Base-by-base conservation (phyloP, 1,140 invertebrate species). In the Macrostomum lignano region DNA sequence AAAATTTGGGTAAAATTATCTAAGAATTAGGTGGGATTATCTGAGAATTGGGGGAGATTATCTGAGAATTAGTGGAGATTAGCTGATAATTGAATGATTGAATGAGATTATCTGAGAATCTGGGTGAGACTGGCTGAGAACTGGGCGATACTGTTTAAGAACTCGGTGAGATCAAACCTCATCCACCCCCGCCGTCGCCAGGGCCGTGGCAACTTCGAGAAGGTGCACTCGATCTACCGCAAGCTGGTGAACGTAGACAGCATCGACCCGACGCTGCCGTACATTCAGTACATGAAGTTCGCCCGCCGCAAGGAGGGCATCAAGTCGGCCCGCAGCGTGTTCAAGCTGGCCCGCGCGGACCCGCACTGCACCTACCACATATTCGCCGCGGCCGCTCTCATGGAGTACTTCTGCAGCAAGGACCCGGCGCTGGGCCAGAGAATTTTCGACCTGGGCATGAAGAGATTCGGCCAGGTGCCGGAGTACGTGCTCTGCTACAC, bases 381-480 rank as follows among this genome's bases (percentile, higher is more conserved):
- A 24, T 98, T 75, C 49, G 79, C 93, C 2, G 73, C 82, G 1
- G 84, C 86, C 10, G 82, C 86, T 1, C 60, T 93, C 0, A 94
- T 96, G 81, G 91, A 98, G 61, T 96, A 96, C 55, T 94, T 93
- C 49, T 94, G 84, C 51, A 91, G 76, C 33, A 98, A 98, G 65
- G 86, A 96, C 55, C 86, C 91, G 58, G 82, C 81, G 51, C 79
- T 96, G 34, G 86, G 88, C 1, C 84, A 93, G 49, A 69, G 82
- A 41, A 94, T 96, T 43, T 96, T 96, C 58, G 86, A 96, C 58
- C 61, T 96, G 14, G 91, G 86, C 1, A 59, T 96, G 10, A 96
- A 96, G 55, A 88, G 86, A 52, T 94, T 82, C 58, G 73, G 71
- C 0, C 72, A 79, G 44, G 74, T 77, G 51, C 73, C 82, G 0